Conservation (phyloP, 2,797 vertebrate genomes). For the Limosa lapponica region DNA sequence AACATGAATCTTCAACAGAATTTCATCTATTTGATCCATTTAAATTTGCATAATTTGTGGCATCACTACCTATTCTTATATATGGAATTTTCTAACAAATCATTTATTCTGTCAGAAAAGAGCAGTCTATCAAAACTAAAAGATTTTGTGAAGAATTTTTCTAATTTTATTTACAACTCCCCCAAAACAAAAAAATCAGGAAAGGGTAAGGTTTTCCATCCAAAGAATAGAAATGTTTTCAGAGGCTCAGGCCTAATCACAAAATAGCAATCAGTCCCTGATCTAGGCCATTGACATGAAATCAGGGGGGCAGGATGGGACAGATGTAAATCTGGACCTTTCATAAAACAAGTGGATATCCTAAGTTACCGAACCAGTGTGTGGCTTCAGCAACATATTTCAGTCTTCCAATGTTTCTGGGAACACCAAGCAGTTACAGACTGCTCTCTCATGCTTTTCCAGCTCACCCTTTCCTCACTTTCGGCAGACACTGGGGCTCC, state of each 20-base stretch:
- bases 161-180: not conserved
- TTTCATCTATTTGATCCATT: not conserved
- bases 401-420: not conserved
- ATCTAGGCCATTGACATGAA: not conserved
- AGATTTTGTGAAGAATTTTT: not conserved
- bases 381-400: not conserved
- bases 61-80: not conserved
- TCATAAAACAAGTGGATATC: not conserved
- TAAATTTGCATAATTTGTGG: not conserved
- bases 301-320: not conserved
- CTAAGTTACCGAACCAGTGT: not conserved
- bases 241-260: not conserved
- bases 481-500: not conserved
- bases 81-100: not conserved
- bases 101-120: not conserved
- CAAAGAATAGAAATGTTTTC: not conserved
- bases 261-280: not conserved
- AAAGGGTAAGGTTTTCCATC: not conserved
- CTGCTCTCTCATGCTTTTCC: not conserved
- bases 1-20: not conserved
- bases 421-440: not conserved
- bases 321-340: not conserved
- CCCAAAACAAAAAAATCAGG: rapidly evolving
- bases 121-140: not conserved
- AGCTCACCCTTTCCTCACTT: not conserved